Base-by-base conservation (phyloP, 2,888 invertebrate genomes). In the Agrilus mali region DNA sequence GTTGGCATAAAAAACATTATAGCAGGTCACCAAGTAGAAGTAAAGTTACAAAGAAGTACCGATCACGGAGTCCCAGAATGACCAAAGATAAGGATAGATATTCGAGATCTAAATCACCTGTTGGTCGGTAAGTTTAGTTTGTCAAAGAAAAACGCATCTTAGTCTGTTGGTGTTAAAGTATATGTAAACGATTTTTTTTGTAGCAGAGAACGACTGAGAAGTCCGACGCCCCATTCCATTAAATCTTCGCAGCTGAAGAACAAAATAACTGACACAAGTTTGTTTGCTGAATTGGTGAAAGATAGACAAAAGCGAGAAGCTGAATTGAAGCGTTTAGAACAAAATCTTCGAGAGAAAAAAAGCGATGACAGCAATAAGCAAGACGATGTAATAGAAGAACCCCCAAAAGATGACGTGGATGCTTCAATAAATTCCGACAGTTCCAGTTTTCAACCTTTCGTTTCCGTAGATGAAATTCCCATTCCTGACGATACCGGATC, bases 201-300 rank as follows among this genome's bases (percentile, higher is more conserved):
- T 43, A 52, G 49, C 42, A 57, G 58, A 41, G 49, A 53, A 32
- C 57, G 59, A 45, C 49, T 51, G 40, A 56, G 60, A 49, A 67
- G 66, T 50, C 66, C 66, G 2, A 64, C 66, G 2, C 65, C 66
- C 2, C 66, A 65, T 50, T 65, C 67, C 13, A 59, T 66, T 33
- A 58, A 61, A 41, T 74, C 72, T 50, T 76, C 80, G 43, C 77
- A 78, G 60, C 73, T 80, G 50, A 78, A 81, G 51, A 82, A 86
- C 56, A 90, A 89, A 63, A 87, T 90, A 59, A 84, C 83, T 42
- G 87, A 88, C 55, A 90, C 90, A 7, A 89, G 89, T 61, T 72
- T 92, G 10, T 92, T 92, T 61, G 90, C 90, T 0, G 88, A 90
- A 66, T 72, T 92, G 47, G 86, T 90, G 12, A 89, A 89, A 59